Conservation (phyloP, 2,797 vertebrate genomes). For the Labroides dimidiatus region DNA sequence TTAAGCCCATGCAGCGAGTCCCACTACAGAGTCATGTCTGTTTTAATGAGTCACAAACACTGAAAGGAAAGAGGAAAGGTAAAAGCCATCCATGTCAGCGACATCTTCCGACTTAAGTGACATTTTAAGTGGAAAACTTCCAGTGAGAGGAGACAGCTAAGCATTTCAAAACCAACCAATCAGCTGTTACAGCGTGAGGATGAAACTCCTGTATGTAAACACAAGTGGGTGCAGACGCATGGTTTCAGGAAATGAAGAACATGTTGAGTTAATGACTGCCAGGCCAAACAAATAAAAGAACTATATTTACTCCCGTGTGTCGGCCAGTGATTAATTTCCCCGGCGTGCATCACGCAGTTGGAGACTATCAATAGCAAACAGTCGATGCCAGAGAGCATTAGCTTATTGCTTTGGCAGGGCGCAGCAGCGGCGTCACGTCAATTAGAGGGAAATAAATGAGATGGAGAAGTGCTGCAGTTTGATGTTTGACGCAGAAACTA, state of each 20-base stretch:
- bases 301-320: conserved; percentile 11
- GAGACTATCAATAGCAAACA: conserved; percentile 57
- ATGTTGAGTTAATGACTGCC: background rate
- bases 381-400: conserved; percentile 67
- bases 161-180: too few relatives aligned
- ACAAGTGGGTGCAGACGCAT: background rate
- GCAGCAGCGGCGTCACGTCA: conserved; percentile 57
- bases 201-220: background rate
- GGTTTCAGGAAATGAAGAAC: background rate
- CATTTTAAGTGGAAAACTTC: too few relatives aligned
- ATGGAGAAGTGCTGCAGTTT: conserved; percentile 57
- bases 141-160: too few relatives aligned
- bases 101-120: too few relatives aligned
- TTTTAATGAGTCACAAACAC: too few relatives aligned
- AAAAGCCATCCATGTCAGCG: too few relatives aligned
- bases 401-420: conserved; percentile 74
- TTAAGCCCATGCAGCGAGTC: too few relatives aligned
- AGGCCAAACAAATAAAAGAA: conserved; percentile 9
- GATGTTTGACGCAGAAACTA: conserved; percentile 26
- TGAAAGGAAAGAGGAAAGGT: too few relatives aligned
- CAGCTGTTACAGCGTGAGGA: background rate
- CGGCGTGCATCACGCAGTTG: conserved; percentile 43
- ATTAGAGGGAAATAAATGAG: conserved; percentile 64
- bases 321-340: conserved; percentile 55
- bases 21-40: too few relatives aligned